Evolutionary conservation across 2,797 vertebrate species (phyloP).

Genomic region (Cuniculus paca): DNA sequence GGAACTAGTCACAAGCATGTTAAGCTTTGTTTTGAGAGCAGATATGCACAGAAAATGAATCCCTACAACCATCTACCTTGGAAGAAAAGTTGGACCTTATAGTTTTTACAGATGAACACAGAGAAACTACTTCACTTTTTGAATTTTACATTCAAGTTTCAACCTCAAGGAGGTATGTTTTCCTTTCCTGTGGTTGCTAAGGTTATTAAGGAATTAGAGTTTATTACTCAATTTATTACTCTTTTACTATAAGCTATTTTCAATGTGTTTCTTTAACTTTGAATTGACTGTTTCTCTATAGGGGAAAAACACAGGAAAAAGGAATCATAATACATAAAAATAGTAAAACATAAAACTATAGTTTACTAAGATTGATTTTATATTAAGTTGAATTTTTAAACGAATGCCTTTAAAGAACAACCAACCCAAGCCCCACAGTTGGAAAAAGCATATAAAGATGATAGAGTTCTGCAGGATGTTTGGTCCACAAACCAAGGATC

Average conservation of each 20-base stretch:
- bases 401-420: not conserved
- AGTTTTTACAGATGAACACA: not conserved
- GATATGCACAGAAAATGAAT: not conserved
- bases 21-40: not conserved
- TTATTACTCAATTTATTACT: not conserved
- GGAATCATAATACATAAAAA: not conserved
- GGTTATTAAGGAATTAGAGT: not conserved
- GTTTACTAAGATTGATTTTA: not conserved
- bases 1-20: not conserved
- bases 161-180: not conserved
- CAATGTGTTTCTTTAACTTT: not conserved
- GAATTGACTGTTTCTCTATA: not conserved
- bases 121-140: not conserved
- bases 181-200: not conserved
- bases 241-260: not conserved
- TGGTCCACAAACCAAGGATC: accelerated
- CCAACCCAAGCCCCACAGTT: not conserved
- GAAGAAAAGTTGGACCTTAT: not conserved
- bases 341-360: not conserved
- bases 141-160: conserved; percentile 16
- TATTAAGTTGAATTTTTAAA: not conserved
- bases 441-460: not conserved
- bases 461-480: not conserved
- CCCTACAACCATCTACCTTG: not conserved
- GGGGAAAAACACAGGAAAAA: not conserved